These are phyloP conservation scores for Physocephala rufipes DNA, from an alignment of 2,888 invertebrate species.

Conservation along the genomic window DNA sequence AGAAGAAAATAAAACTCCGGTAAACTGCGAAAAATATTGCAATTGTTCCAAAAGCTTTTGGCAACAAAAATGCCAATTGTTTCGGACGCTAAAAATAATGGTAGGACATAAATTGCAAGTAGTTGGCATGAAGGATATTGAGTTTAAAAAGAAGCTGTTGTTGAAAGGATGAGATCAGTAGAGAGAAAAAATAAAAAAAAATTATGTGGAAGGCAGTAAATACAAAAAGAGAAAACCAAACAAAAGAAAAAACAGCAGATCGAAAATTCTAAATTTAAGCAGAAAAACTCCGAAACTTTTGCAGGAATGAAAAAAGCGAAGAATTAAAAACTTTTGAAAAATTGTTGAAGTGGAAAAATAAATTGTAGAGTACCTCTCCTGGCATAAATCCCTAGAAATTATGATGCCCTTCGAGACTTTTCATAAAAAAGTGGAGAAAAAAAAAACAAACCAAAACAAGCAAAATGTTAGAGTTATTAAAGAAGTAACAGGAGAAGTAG, in stretches of 20 bases:
- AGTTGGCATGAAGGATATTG: slow-evolving; percentile 7
- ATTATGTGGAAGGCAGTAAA: background rate
- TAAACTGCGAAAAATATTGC: slow-evolving; percentile 20
- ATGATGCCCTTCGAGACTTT: no score
- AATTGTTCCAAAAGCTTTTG: slow-evolving; percentile 32
- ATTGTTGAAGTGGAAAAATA: no score
- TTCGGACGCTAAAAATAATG: slow-evolving; percentile 29
- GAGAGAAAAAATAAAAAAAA: background rate
- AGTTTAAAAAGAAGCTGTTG: background rate
- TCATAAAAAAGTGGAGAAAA: no score
- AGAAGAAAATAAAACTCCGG: background rate
- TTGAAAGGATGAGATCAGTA: background rate
- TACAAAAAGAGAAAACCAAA: no score
- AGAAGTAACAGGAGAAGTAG: no score
- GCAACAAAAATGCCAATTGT: slow-evolving; percentile 32
- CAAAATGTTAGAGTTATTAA: no score
- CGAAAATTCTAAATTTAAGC: no score
- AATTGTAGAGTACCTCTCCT: no score
- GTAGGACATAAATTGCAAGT: slow-evolving; percentile 29
- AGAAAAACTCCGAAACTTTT: background rate
- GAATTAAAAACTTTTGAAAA: no score
- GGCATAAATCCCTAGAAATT: no score
- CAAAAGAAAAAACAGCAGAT: background rate
- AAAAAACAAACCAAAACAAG: no score
- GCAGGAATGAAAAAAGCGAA: no score